These are phyloP conservation scores for Orchestia grillus DNA, from an alignment of 1,140 invertebrate species.

Conservation along the genomic window DNA sequence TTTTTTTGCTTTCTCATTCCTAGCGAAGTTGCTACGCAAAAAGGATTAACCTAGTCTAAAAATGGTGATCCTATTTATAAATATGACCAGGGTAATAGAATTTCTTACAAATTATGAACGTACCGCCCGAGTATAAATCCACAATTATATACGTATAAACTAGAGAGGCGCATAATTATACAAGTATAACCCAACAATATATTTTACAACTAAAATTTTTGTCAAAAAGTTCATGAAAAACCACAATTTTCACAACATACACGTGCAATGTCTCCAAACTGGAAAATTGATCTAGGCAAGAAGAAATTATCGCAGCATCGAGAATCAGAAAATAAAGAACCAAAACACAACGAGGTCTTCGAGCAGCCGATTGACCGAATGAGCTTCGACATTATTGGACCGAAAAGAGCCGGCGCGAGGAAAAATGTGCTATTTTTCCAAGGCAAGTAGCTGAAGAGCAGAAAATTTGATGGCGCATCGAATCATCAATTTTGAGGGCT, in stretches of 20 bases:
- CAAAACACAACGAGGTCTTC: not conserved
- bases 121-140: no score
- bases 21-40: no score
- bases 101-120: no score
- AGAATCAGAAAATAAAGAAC: not conserved
- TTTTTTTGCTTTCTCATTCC: no score
- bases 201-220: no score
- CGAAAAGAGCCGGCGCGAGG: not conserved
- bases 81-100: no score
- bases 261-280: not conserved
- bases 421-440: not conserved
- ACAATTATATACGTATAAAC: no score
- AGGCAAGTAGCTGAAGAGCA: not conserved
- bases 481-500: not conserved
- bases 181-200: no score
- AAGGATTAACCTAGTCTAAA: no score
- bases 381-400: not conserved
- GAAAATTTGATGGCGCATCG: not conserved
- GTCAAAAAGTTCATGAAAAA: no score
- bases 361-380: not conserved
- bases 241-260: not conserved
- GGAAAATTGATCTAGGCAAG: not conserved
- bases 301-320: not conserved
- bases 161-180: no score
- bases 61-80: no score